These are phyloP conservation scores for Lamellibrachia columna DNA, from an alignment of 2,888 invertebrate genomes.

Conservation along the genomic window DNA sequence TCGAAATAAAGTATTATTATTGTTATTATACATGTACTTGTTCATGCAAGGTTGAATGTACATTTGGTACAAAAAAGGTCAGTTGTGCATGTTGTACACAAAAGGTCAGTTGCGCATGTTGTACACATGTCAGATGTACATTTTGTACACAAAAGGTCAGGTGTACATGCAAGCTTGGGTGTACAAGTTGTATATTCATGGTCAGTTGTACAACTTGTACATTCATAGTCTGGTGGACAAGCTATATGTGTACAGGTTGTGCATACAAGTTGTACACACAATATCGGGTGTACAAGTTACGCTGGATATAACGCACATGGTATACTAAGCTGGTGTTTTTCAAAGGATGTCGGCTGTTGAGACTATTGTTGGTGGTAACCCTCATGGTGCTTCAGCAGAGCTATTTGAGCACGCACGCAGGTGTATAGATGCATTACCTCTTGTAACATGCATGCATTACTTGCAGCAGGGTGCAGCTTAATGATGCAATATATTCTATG, in stretches of 20 bases:
- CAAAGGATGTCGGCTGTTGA: not conserved
- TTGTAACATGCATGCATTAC: not conserved
- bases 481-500: not conserved
- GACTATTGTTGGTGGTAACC: not conserved
- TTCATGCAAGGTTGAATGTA: not conserved
- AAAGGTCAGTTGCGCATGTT: not conserved
- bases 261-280: too few relatives aligned
- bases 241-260: too few relatives aligned
- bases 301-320: not conserved
- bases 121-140: not conserved
- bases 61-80: not conserved
- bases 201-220: not conserved
- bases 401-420: not conserved
- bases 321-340: not conserved
- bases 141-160: not conserved
- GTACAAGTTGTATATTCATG: not conserved
- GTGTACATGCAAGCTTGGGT: not conserved
- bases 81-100: not conserved
- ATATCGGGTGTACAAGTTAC: not conserved
- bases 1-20: constrained; percentile 1
- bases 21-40: not conserved
- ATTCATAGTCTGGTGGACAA: not conserved
- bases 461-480: not conserved
- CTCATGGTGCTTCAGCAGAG: not conserved
- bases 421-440: not conserved